These are phyloP conservation scores for Pedionomus torquatus DNA, from an alignment of 2,113 vertebrate species.

Conservation along the genomic window DNA sequence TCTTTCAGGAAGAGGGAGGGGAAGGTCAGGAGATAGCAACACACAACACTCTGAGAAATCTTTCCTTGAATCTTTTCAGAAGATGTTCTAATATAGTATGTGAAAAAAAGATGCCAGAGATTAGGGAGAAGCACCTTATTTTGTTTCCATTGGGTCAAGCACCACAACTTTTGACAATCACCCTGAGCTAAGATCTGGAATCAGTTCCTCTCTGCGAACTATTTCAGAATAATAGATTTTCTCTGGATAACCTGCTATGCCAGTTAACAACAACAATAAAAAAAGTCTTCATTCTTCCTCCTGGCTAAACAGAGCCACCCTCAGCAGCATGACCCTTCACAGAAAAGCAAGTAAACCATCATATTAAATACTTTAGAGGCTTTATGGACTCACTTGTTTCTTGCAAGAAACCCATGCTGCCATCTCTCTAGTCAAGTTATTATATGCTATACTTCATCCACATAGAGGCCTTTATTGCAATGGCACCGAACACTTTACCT, in stretches of 20 bases:
- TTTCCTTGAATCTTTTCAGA: no score
- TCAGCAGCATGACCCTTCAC: background rate
- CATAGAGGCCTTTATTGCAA: background rate
- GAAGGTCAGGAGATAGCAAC: background rate
- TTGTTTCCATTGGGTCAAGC: background rate
- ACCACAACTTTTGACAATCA: background rate
- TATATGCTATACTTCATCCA: background rate
- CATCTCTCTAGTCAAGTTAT: background rate
- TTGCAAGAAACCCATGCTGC: background rate
- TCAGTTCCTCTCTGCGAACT: background rate
- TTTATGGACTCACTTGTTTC: background rate
- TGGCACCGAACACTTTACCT: background rate
- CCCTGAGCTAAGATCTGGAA: background rate
- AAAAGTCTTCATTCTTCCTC: background rate
- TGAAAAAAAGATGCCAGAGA: background rate
- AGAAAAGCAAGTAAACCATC: background rate
- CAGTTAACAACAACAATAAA: background rate
- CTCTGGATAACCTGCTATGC: background rate
- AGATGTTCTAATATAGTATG: background rate
- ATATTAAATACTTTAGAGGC: background rate
- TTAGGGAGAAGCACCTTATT: background rate
- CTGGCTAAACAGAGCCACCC: background rate
- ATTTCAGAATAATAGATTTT: background rate
- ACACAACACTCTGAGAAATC: background rate
- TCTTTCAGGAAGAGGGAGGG: background rate